Base-by-base conservation (phyloP, 64 coral and sea anemone genomes). In the Montipora efflorescens region DNA sequence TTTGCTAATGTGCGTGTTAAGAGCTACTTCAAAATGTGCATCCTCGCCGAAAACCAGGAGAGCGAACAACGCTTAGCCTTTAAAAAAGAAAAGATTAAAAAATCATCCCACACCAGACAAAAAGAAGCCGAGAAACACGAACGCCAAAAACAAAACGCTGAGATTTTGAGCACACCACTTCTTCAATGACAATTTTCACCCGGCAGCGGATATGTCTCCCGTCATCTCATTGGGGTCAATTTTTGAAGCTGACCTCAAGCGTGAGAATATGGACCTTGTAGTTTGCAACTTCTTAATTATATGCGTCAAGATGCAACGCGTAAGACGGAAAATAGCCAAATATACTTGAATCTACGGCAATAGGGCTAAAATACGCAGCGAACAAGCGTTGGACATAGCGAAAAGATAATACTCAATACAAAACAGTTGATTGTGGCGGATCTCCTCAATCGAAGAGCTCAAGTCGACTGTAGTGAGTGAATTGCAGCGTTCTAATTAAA, bases 141-240 rank as follows among this genome's bases (percentile, higher is more conserved):
- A 50, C 76, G 44, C 76, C 46, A 45, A 46, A 48, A 84, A 64
- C 47, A 86, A 86, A 86, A 47, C 62, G 47, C n/a, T 21, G 8
- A 2, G 47, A 70, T 49, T 7, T n/a, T 1, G 11, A 48, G 45
- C 46, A 5, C 3, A 71, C 2, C 46, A 50, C 44, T 19, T 50
- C 44, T 78, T 15, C 5, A 47, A 45, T 7, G 7, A 36, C 8
- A 47, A 76, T 21, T 76, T 76, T 47, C 23, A 12, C 3, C 80
- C 22, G 64, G 19, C 12, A 77, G 36, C 36, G 36, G 4, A 5
- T 23, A 58, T 55, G 52, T 28, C 22, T 61, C 3, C 53, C 61
- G 66, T 45, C 82, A 49, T 71, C 7, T 1, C 12, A 3, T 84
- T 69, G 53, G 47, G 61, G 66, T 86, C 44, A 86, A 10, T 36